Conservation (phyloP, 2,113 vertebrate genomes). For the Tetrao urogallus region DNA sequence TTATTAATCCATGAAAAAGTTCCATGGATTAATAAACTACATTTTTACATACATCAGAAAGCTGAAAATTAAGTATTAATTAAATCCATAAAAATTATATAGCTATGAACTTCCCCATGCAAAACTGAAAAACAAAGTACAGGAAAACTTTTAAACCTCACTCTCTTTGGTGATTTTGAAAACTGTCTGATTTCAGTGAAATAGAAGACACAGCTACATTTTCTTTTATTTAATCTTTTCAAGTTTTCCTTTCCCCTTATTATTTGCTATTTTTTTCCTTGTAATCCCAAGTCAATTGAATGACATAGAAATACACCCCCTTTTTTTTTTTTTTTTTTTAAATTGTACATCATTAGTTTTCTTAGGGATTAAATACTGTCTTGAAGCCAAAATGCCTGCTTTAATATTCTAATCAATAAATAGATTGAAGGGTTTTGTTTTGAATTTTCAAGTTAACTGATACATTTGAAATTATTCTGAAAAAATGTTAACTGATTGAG, state of each 20-base stretch:
- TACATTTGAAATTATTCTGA: not conserved
- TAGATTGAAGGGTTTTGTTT: not conserved
- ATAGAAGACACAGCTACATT: not conserved
- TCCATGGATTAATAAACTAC: not conserved
- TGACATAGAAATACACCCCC: not conserved
- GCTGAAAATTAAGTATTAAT: not conserved
- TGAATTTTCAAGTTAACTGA: not conserved
- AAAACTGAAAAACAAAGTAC: not conserved
- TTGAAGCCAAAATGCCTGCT: not conserved
- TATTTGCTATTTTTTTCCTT: not conserved
- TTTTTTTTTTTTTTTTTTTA: not conserved
- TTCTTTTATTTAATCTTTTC: not conserved
- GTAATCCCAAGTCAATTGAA: not conserved
- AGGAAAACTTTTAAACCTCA: not conserved
- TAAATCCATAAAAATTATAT: not conserved
- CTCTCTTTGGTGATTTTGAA: not conserved
- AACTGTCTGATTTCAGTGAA: not conserved
- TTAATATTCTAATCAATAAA: not conserved
- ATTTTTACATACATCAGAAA: not conserved
- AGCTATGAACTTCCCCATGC: not conserved
- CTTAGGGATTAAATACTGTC: not conserved
- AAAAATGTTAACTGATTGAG: not conserved
- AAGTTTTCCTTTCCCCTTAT: not conserved
- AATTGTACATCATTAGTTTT: not conserved
- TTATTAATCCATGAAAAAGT: not conserved